Percentiles rank a stretch among this genome's conserved stretches.
phyloP scores from a whole-genome alignment of 2,113 vertebrate genomes.

The Oceanites oceanicus region DNA sequence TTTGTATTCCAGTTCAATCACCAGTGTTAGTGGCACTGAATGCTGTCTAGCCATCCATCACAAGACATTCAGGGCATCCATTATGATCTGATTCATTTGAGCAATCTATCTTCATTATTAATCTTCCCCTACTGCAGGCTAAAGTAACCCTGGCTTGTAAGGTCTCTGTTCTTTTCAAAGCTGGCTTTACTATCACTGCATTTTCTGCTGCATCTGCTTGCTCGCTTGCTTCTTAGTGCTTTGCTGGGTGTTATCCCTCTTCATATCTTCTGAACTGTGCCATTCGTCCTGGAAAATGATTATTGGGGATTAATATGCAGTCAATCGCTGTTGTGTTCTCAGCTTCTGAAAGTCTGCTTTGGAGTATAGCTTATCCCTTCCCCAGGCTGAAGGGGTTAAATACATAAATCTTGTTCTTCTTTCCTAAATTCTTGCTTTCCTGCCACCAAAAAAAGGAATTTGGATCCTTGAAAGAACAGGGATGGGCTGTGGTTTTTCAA shows the following conservation, averaged over 20 bases:
- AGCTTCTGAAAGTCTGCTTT: not conserved
- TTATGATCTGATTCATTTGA: slow-evolving; percentile 53
- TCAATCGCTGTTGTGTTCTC: not conserved
- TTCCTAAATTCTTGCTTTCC: not conserved
- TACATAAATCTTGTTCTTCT: not conserved
- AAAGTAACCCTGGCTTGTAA: slow-evolving; percentile 12
- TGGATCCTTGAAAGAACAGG: not conserved
- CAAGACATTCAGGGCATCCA: slow-evolving; percentile 26
- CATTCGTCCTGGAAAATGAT: not conserved
- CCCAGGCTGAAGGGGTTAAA: not conserved
- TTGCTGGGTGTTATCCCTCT: not conserved
- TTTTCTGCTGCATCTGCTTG: not conserved
- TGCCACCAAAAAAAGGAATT: not conserved
- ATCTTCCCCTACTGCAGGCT: slow-evolving; percentile 29
- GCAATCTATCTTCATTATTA: slow-evolving; percentile 24
- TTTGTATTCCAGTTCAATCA: slow-evolving; percentile 41
- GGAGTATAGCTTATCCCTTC: not conserved
- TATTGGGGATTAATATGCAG: not conserved
- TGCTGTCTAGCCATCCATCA: slow-evolving; percentile 54
- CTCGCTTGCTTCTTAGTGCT: not conserved
- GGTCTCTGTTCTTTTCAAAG: not conserved
- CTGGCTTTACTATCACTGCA: not conserved
- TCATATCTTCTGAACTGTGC: not conserved
- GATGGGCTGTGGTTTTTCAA: not conserved
- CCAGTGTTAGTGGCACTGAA: slow-evolving; percentile 9